Conservation (phyloP, 2,113 vertebrate species). For the Pongo abelii region DNA sequence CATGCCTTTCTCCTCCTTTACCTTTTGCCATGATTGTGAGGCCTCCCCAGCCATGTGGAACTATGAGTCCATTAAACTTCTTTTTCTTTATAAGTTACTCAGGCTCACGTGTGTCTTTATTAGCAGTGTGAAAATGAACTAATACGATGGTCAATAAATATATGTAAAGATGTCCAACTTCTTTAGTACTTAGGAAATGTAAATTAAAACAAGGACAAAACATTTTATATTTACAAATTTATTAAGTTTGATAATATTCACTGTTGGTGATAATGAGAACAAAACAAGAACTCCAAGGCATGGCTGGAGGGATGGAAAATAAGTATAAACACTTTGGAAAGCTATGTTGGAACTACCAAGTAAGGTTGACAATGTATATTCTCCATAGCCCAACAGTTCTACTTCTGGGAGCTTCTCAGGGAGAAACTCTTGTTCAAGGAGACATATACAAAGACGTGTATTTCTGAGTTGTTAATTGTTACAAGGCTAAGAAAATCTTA, state of each 20-base stretch:
- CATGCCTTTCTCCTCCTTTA: too few species aligned
- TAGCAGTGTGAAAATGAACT: too few species aligned
- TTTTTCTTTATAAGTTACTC: too few species aligned
- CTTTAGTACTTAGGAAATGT: neutral
- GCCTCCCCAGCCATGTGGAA: too few species aligned
- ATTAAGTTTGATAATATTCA: neutral
- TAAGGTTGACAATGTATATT: neutral
- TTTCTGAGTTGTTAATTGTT: constrained; percentile 21
- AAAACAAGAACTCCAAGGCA: neutral
- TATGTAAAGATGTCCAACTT: neutral
- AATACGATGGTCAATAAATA: neutral
- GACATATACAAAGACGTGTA: neutral
- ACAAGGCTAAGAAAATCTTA: neutral
- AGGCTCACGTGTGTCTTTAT: too few species aligned
- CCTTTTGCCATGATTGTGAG: too few species aligned
- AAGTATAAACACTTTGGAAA: neutral
- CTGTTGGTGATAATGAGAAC: neutral
- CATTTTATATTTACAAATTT: neutral
- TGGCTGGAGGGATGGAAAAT: neutral
- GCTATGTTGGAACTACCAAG: neutral
- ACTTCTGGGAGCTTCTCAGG: neutral
- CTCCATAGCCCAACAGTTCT: neutral
- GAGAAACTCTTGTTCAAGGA: neutral
- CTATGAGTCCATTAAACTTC: too few species aligned
- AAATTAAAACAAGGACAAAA: neutral